Percentiles rank a stretch among this genome's conserved stretches.
Conservation (phyloP, 2,797 vertebrate genomes). For the Phoebastria nigripes region DNA sequence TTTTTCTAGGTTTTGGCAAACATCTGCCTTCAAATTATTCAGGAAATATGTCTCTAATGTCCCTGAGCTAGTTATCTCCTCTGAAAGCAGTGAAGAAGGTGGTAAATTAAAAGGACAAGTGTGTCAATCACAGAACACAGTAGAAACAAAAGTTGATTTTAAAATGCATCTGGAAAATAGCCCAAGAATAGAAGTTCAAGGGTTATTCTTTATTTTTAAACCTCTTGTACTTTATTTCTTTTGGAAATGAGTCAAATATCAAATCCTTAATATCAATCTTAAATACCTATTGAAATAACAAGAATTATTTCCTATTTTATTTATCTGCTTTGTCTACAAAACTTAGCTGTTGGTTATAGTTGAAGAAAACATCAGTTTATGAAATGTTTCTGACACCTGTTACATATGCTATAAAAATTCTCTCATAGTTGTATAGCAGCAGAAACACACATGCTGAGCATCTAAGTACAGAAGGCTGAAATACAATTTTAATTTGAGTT, state of each 20-base stretch:
- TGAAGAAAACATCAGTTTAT: background rate
- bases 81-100: conserved; percentile 5
- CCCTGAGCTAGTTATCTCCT: background rate
- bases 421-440: background rate
- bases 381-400: background rate
- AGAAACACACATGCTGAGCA: background rate
- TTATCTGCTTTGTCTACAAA: background rate
- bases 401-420: background rate
- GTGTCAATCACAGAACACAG: background rate
- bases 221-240: background rate
- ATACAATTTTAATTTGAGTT: background rate
- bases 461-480: background rate
- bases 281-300: background rate
- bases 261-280: background rate
- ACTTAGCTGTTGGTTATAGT: background rate
- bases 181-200: background rate
- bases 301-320: background rate
- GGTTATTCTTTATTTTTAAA: background rate
- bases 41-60: background rate
- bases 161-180: background rate
- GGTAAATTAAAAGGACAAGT: conserved; percentile 13
- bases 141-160: background rate
- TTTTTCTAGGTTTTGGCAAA: background rate
- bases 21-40: background rate
- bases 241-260: background rate